Percentiles rank a stretch among this genome's conserved stretches.
Conservation (phyloP, 2,888 invertebrate genomes). For the Craniophora ligustri region DNA sequence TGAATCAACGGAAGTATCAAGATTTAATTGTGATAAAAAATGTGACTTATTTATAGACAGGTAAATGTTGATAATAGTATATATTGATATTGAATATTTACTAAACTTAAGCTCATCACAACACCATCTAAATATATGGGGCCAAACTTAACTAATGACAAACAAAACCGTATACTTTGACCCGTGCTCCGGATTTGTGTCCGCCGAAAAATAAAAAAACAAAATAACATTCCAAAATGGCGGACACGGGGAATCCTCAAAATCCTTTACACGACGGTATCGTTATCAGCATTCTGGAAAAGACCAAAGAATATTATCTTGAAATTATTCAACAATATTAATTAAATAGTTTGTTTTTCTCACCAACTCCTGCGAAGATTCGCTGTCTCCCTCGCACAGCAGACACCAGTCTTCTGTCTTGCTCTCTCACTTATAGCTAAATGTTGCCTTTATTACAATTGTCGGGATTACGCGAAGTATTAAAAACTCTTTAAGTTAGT, state of each 20-base stretch:
- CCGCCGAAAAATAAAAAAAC: conserved; percentile 41
- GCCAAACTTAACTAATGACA: conserved; percentile 60
- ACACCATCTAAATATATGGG: conserved; percentile 60
- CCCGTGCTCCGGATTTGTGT: conserved; percentile 64
- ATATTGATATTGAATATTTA: too few relatives aligned
- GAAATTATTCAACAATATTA: conserved; percentile 56
- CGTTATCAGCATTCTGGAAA: conserved; percentile 69
- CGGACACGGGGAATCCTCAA: conserved; percentile 45
- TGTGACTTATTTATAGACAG: too few relatives aligned
- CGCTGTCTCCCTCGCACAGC: conserved; percentile 36
- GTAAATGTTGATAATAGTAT: too few relatives aligned
- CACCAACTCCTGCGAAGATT: conserved; percentile 61
- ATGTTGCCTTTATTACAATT: conserved; percentile 31
- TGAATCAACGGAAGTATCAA: too few relatives aligned
- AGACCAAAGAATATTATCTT: conserved; percentile 82
- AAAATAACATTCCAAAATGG: conserved; percentile 34
- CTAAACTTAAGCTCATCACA: conserved; percentile 51
- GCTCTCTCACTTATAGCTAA: conserved; percentile 57
- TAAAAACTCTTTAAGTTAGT: conserved; percentile 53
- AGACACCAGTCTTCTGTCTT: conserved; percentile 38
- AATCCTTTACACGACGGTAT: conserved; percentile 50
- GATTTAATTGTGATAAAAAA: too few relatives aligned
- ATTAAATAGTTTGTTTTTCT: conserved; percentile 54
- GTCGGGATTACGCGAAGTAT: conserved; percentile 40
- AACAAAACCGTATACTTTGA: conserved; percentile 72